Evolutionary conservation across 2,888 invertebrate genomes (phyloP).

Genomic region (Oithona nana): DNA sequence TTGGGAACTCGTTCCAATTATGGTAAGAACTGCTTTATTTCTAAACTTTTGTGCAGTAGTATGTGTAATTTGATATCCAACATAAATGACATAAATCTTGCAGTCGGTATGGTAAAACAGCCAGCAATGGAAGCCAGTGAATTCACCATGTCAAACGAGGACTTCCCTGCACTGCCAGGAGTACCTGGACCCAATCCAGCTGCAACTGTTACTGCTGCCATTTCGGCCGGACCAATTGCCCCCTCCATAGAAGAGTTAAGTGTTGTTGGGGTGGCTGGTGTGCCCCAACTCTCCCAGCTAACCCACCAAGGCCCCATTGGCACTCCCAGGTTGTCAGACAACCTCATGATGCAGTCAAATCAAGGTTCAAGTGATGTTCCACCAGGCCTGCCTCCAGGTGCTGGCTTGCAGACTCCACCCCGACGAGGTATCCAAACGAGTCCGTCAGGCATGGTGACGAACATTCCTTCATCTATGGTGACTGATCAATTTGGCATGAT

Average conservation of each 20-base stretch:
- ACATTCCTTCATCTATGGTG: slow-evolving; percentile 96
- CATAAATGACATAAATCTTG: neutral
- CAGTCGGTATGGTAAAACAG: slow-evolving; percentile 85
- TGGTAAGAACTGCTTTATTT: slow-evolving; percentile 8
- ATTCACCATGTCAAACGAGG: slow-evolving; percentile 95
- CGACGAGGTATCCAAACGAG: slow-evolving; percentile 73
- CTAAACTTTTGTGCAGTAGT: no score
- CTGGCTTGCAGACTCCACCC: slow-evolving; percentile 25
- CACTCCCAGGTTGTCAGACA: neutral
- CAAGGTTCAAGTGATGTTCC: slow-evolving; percentile 18
- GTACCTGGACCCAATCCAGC: neutral
- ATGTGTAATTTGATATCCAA: neutral
- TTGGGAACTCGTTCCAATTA: slow-evolving; percentile 11
- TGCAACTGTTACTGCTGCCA: neutral
- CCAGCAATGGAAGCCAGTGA: slow-evolving; percentile 77
- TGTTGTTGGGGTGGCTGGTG: neutral
- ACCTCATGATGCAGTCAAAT: slow-evolving; percentile 2
- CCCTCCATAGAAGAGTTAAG: neutral
- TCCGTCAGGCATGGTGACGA: slow-evolving; percentile 80
- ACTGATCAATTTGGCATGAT: slow-evolving; percentile 99
- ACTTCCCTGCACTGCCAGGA: slow-evolving; percentile 97
- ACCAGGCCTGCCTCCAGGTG: slow-evolving; percentile 18
- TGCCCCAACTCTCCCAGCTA: neutral
- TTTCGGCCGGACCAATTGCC: neutral
- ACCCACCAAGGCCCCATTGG: neutral